Conservation (phyloP, 2,113 vertebrate genomes). For the Onychorhynchus coronatus region DNA sequence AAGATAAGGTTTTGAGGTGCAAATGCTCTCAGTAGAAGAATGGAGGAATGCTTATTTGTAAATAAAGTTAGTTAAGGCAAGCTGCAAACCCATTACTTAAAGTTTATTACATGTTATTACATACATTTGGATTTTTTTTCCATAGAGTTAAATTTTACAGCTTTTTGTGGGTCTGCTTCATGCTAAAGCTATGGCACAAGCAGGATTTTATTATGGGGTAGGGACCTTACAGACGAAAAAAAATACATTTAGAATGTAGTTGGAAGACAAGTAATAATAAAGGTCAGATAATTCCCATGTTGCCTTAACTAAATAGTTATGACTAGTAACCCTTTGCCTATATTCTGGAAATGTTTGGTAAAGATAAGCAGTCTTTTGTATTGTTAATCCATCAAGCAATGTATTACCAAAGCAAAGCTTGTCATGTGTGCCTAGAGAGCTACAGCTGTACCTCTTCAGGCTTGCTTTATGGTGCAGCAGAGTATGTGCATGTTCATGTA, state of each 20-base stretch:
- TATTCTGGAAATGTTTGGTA: neutral
- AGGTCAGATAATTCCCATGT: neutral
- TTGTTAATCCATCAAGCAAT: neutral
- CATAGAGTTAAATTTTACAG: neutral
- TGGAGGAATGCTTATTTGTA: neutral
- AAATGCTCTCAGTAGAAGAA: neutral
- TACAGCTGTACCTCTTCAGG: neutral
- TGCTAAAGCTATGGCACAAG: neutral
- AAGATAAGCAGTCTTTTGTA: neutral
- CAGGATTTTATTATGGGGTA: neutral
- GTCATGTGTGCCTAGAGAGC: neutral
- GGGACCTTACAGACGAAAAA: neutral
- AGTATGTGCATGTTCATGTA: neutral
- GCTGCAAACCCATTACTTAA: neutral
- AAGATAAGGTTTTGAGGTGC: neutral
- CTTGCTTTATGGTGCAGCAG: neutral
- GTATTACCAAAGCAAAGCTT: neutral
- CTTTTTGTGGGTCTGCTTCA: neutral
- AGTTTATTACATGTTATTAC: neutral
- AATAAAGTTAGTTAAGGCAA: neutral
- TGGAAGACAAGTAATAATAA: neutral
- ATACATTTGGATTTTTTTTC: neutral
- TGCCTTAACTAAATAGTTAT: neutral
- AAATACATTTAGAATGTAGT: neutral
- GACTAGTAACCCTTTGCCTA: neutral